Evolutionary conservation across 64 coral and sea anemone genomes (phyloP), one percentile per base, ranked within the genome.

Genomic region (Stichodactyla mertensii): DNA sequence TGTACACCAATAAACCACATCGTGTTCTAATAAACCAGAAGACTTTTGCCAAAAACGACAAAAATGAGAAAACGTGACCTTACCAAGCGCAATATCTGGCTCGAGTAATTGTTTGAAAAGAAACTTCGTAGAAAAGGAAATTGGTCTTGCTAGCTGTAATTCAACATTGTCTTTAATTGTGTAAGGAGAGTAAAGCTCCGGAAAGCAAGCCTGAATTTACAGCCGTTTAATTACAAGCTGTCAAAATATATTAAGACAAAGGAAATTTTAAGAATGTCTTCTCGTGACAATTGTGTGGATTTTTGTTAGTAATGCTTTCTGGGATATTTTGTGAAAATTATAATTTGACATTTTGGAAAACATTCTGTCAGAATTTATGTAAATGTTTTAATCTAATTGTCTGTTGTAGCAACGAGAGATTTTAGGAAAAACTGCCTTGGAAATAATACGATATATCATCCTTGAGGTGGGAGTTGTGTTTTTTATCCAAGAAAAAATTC

Each of bases 161-260:
- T 74, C 69, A 31, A 13, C 69, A 31, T 74, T 69, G 64, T n/a
- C 19, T 23, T 16, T 69, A 22, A 69, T 69, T 74, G 69, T 74
- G 24, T 74, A 45, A 45, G 69, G 27, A 74, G 69, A 74, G 69
- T 74, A 74, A 74, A 74, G 24, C 69, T 14, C 69, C 69, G 69
- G 69, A 74, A 74, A 74, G 27, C 23, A 27, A 74, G 24, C 69
- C 69, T 31, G 24, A 74, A 74, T 74, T 74, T 74, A 74, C 20
- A 27, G 24, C 27, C 69, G 23, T 74, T 74, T 74, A 74, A 74
- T 74, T 74, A 74, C 22, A 31, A 74, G 13, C 69, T 74, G 69
- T 74, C 69, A 74, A 74, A 74, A 74, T 23, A 36, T 0, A 74
- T 74, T 23, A 23, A n/a, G 62, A 74, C 69, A 74, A 74, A 31